Evolutionary conservation across 2,113 vertebrate genomes (phyloP), one percentile per base, ranked within the genome.

Genomic region (Chauna torquata): DNA sequence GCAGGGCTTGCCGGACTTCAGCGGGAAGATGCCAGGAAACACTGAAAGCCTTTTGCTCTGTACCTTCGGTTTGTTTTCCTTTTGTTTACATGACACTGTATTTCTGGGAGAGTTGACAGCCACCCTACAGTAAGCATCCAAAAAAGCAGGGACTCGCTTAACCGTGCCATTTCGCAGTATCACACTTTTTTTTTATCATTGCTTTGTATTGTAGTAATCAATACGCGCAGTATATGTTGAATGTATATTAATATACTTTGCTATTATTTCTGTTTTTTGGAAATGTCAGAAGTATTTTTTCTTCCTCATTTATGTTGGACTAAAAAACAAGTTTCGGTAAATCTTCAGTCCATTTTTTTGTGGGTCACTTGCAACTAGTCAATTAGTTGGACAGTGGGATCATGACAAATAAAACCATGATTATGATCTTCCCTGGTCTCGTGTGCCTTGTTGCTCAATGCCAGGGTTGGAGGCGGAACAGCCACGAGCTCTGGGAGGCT

Each of bases 211-310:
- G 98, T 98, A 98, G 98, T 96, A 95, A 95, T 96, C 97, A 90
- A 94, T 95, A 97, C 97, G 95, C 93, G 68, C 98, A 96, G 98
- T 98, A 91, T 98, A 96, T 97, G 98, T 98, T 98, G 98, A 98
- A 98, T 98, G 98, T 98, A 98, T 97, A 98, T 98, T 96, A 96
- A 98, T 96, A 97, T 98, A 97, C 98, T 98, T 98, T 97, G 96
- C 97, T 98, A 95, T 98, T 96, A 94, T 97, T 98, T 98, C 98
- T 98, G 98, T 97, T 98, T 97, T 98, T 96, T 95, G 97, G 97
- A 98, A 98, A 98, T 96, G 97, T 98, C 98, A 88, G 92, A 97
- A 98, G 96, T 98, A 97, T 98, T 97, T 98, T 97, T 96, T 91
- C 95, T 97, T 96, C 97, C 96, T 98, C 96, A 82, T 98, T 98